These are phyloP conservation scores for Bombycilla garrulus DNA, from an alignment of 2,113 vertebrate species.

Conservation along the genomic window DNA sequence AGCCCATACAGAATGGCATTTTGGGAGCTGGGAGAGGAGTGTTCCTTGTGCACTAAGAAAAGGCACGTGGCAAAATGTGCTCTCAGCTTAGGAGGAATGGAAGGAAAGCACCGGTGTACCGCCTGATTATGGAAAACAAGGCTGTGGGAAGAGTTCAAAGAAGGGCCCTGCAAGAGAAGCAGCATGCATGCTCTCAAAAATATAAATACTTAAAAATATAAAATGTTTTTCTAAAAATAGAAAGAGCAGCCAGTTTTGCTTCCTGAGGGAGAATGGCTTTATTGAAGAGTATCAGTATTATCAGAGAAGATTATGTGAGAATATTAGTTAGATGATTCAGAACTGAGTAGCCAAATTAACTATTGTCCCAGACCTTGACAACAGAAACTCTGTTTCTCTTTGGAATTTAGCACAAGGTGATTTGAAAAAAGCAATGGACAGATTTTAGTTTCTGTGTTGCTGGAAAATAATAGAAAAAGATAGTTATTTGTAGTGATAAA, in stretches of 20 bases:
- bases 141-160: not conserved
- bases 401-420: not conserved
- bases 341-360: not conserved
- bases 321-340: not conserved
- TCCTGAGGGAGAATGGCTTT: not conserved
- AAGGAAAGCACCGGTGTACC: not conserved
- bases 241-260: not conserved
- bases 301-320: not conserved
- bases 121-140: not conserved
- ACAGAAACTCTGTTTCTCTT: not conserved
- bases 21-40: not conserved
- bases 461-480: not conserved
- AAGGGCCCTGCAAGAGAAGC: not conserved
- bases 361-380: not conserved
- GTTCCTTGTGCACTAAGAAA: not conserved
- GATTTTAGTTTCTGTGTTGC: not conserved
- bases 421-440: not conserved
- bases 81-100: not conserved
- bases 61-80: accelerated
- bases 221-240: not conserved
- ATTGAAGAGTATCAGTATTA: not conserved
- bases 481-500: not conserved
- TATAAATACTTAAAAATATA: not conserved
- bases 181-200: not conserved
- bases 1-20: not conserved